Conservation (phyloP, 1,140 invertebrate species). For the Helicoverpa zea region DNA sequence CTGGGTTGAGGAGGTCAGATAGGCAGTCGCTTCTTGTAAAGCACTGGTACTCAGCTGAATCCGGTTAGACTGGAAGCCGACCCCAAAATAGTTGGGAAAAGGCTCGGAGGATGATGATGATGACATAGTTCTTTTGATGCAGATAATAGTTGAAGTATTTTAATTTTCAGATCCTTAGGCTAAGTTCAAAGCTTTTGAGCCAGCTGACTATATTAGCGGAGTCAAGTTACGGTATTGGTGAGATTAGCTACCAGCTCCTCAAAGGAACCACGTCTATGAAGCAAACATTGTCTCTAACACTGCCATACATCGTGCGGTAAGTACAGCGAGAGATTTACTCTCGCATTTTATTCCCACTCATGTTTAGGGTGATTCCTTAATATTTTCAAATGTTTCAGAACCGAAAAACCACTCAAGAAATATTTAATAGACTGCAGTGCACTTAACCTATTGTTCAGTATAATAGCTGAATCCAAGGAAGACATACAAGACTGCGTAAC, state of each 20-base stretch:
- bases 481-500: constrained; percentile 78
- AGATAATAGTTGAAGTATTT: too few relatives aligned
- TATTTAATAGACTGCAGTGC: constrained; percentile 81
- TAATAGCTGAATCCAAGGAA: constrained; percentile 75
- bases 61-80: too few relatives aligned
- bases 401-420: constrained; percentile 79
- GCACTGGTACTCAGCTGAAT: too few relatives aligned
- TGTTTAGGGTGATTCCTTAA: not conserved
- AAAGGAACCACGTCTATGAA: constrained; percentile 81
- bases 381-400: constrained; percentile 66
- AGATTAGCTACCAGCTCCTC: constrained; percentile 86
- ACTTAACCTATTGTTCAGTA: constrained; percentile 74
- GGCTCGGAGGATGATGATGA: too few relatives aligned
- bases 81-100: too few relatives aligned
- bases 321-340: not conserved
- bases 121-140: not conserved
- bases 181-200: constrained; percentile 78
- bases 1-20: too few relatives aligned
- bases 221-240: constrained; percentile 86
- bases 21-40: too few relatives aligned
- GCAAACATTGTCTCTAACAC: constrained; percentile 81
- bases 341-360: not conserved
- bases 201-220: constrained; percentile 84
- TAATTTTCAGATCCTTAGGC: constrained; percentile 69
- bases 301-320: constrained; percentile 87